These are phyloP conservation scores for Mus musculus DNA, from an alignment of 2,113 vertebrate genomes.

Conservation along the genomic window DNA sequence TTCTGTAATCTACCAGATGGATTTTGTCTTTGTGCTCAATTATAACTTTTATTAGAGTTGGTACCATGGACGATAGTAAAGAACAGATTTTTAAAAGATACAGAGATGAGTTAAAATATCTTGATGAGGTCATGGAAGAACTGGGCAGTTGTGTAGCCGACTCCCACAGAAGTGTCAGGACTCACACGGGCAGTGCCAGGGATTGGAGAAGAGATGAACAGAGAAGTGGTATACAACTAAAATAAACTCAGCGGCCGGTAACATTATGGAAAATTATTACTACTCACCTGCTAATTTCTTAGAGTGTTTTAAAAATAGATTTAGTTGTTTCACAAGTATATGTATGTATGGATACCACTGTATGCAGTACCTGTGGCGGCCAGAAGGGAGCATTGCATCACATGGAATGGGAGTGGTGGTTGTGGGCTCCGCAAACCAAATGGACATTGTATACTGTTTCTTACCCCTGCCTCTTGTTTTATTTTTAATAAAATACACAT, in stretches of 20 bases:
- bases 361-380: neutral
- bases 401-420: too few relatives aligned
- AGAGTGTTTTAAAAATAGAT: neutral
- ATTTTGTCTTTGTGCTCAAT: neutral
- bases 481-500: neutral
- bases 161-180: neutral
- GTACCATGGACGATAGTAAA: neutral
- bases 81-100: neutral
- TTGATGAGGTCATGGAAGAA: constrained; percentile 16
- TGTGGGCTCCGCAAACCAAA: neutral
- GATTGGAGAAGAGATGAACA: neutral
- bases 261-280: constrained; percentile 39
- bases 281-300: constrained; percentile 17
- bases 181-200: neutral
- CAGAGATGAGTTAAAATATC: neutral
- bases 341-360: neutral
- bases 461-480: neutral
- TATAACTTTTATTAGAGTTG: constrained; percentile 30
- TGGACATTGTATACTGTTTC: constrained; percentile 38
- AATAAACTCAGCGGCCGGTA: constrained; percentile 60
- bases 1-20: neutral
- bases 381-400: neutral
- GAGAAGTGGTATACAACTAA: neutral
- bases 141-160: neutral
- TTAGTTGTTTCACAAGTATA: neutral